A percentile compares a stretch with the other conserved stretches of the same genome.
Conservation (phyloP, 2,797 vertebrate species). For the Emydoidea blandingii region DNA sequence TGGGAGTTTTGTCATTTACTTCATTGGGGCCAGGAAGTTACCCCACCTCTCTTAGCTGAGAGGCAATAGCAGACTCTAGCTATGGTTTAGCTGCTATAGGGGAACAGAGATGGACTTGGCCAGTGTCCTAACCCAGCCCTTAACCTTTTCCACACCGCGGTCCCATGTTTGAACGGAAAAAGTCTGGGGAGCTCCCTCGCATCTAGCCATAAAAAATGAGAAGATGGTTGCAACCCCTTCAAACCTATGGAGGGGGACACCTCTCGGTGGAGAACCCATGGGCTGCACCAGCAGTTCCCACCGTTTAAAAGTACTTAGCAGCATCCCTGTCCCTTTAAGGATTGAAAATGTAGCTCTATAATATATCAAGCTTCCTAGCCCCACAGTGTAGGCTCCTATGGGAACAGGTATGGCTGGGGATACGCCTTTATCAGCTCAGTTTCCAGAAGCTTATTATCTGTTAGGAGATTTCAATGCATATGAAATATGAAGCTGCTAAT, state of each 20-base stretch:
- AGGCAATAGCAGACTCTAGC: neutral
- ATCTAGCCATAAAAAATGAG: too few relatives aligned
- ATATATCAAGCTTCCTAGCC: neutral
- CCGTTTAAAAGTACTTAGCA: neutral
- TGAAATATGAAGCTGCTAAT: conserved; percentile 72
- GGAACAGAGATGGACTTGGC: neutral
- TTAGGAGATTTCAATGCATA: conserved; percentile 53
- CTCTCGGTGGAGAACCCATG: neutral
- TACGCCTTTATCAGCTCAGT: conserved; percentile 41
- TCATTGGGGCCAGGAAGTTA: neutral
- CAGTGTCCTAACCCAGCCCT: neutral
- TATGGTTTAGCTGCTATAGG: neutral
- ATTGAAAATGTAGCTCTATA: neutral
- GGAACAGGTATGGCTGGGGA: conserved; percentile 56
- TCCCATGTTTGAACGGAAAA: neutral
- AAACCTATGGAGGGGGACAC: neutral
- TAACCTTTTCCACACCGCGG: fast-evolving
- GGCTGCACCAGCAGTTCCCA: neutral
- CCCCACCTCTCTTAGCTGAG: neutral
- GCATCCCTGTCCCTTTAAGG: conserved; percentile 11
- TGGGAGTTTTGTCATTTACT: neutral
- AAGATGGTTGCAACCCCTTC: neutral
- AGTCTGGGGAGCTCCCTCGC: neutral
- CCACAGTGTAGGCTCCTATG: fast-evolving
- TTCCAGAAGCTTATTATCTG: conserved; percentile 67